phyloP scores from a whole-genome alignment of 2,888 invertebrate genomes.

The Acutogordius australiensis region DNA sequence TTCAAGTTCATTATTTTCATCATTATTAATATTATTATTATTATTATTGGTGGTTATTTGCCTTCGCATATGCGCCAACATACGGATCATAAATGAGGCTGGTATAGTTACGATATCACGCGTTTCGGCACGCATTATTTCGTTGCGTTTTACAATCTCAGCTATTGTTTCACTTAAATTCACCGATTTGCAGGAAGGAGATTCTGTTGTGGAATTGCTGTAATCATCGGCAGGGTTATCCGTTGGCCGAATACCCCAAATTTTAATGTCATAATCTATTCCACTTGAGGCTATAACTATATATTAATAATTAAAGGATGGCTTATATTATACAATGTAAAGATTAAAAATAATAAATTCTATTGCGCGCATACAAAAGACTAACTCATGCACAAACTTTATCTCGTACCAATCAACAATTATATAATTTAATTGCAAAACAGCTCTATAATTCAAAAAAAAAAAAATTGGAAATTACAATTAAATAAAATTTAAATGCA shows the following conservation, averaged over 20 bases:
- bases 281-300: slow-evolving; percentile 46
- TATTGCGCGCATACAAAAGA: too few species aligned
- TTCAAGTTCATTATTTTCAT: too few species aligned
- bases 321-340: too few species aligned
- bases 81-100: slow-evolving; percentile 47
- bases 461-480: too few species aligned
- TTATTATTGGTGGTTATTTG: too few species aligned
- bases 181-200: neutral
- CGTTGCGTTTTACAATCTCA: slow-evolving; percentile 44
- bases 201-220: neutral
- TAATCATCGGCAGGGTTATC: slow-evolving; percentile 21
- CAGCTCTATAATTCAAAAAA: too few species aligned
- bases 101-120: slow-evolving; percentile 58
- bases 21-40: too few species aligned
- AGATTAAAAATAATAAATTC: too few species aligned
- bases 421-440: neutral
- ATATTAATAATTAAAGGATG: too few species aligned
- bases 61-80: slow-evolving; percentile 21
- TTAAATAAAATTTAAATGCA: too few species aligned
- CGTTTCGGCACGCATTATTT: slow-evolving; percentile 52
- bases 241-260: slow-evolving; percentile 38
- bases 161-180: too few species aligned
- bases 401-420: slow-evolving; percentile 11
- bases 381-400: too few species aligned
- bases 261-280: slow-evolving; percentile 56